These are phyloP conservation scores for Phylloscopus trochilus DNA, from an alignment of 2,113 vertebrate genomes.

Conservation along the genomic window DNA sequence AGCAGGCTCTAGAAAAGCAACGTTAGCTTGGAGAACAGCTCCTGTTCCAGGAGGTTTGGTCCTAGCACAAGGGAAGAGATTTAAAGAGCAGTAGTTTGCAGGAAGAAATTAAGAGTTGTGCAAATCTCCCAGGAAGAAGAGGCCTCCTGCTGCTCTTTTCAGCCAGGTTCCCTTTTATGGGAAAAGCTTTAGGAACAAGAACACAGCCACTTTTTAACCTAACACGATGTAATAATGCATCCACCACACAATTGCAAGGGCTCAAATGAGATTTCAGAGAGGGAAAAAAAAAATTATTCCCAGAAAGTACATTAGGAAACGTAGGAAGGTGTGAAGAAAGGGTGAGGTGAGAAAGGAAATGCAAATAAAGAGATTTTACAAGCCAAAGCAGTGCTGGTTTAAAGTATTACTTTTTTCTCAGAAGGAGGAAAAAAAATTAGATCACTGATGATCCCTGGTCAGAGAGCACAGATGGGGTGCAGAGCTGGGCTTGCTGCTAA, in stretches of 20 bases:
- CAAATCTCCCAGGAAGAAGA: neutral
- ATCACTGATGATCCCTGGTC: neutral
- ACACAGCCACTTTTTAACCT: neutral
- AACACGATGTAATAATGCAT: neutral
- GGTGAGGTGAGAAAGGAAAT: conserved; percentile 34
- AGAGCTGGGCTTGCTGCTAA: neutral
- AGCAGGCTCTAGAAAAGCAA: neutral
- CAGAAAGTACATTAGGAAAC: conserved; percentile 30
- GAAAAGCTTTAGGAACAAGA: neutral
- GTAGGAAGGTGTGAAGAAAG: conserved; percentile 56
- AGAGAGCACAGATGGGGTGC: neutral
- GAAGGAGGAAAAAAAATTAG: neutral
- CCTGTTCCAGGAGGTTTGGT: neutral
- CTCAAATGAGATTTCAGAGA: neutral
- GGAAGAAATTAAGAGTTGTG: neutral
- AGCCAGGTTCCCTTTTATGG: neutral
- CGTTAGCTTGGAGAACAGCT: neutral
- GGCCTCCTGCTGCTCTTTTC: conserved; percentile 21
- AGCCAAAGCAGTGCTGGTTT: neutral
- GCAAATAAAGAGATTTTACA: conserved; percentile 14
- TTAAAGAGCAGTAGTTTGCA: neutral
- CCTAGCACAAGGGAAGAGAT: neutral
- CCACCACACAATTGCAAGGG: neutral
- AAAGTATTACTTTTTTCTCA: neutral
- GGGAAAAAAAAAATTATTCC: neutral